phyloP scores from a whole-genome alignment of 2,113 vertebrate species.

The Ptilonorhynchus violaceus region DNA sequence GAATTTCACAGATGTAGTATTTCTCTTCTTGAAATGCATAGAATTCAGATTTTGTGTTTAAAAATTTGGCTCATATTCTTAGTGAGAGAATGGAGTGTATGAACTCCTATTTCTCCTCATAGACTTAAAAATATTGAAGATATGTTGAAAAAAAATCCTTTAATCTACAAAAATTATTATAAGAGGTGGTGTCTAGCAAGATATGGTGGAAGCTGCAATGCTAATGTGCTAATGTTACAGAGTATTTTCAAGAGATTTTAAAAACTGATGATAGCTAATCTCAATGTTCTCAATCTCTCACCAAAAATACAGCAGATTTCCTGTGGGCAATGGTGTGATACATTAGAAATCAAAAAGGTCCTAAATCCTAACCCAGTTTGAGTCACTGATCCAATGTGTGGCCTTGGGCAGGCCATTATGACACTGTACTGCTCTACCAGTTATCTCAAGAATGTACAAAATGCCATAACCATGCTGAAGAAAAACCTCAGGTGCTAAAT shows the following conservation, averaged over 20 bases:
- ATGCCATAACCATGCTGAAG: background rate
- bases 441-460: background rate
- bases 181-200: background rate
- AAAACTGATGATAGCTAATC: background rate
- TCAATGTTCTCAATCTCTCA: background rate
- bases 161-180: background rate
- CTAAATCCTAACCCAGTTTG: background rate
- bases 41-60: background rate
- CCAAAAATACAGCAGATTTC: background rate
- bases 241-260: background rate
- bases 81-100: accelerated
- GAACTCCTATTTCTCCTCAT: background rate
- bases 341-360: background rate
- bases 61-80: background rate
- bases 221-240: background rate
- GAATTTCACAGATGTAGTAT: background rate
- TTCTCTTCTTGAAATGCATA: background rate
- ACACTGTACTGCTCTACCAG: background rate
- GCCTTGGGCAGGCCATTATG: background rate
- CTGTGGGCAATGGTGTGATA: background rate
- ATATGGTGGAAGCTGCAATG: background rate
- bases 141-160: background rate
- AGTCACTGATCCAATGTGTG: background rate
- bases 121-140: background rate
- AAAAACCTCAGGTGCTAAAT: background rate